Percentiles rank a stretch among this genome's conserved stretches.
phyloP scores from a whole-genome alignment of 2,113 vertebrate species.

The Mesoclemmys tuberculata region DNA sequence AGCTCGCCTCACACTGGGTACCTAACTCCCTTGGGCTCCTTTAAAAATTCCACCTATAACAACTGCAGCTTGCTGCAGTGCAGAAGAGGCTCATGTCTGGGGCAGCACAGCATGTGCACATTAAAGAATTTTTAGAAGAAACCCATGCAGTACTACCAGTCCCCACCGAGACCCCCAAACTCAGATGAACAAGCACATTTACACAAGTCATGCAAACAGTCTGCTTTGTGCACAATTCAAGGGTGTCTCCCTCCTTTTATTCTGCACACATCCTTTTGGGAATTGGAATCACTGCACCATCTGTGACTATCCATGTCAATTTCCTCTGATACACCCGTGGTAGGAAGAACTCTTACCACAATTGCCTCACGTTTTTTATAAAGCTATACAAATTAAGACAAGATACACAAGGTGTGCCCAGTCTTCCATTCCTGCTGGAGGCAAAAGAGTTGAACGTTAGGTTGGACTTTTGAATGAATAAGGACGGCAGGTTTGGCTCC shows the following conservation, averaged over 20 bases:
- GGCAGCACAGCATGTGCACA: not conserved
- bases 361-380: not conserved
- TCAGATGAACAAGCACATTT: not conserved
- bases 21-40: not conserved
- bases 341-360: not conserved
- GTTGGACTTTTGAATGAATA: not conserved
- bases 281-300: not conserved
- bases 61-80: not conserved
- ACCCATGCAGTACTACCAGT: not conserved
- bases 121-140: not conserved
- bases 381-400: not conserved
- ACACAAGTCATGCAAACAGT: not conserved
- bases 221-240: not conserved
- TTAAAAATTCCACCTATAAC: not conserved
- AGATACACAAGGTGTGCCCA: not conserved
- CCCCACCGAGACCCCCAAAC: not conserved
- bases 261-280: not conserved
- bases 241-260: not conserved
- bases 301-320: not conserved
- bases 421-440: not conserved
- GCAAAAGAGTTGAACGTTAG: not conserved
- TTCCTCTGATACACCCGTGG: not conserved
- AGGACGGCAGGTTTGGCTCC: not conserved
- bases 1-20: not conserved
- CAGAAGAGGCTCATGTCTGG: not conserved